These are phyloP conservation scores for Trimorus sp. DNA, from an alignment of 2,888 invertebrate genomes.

Conservation along the genomic window DNA sequence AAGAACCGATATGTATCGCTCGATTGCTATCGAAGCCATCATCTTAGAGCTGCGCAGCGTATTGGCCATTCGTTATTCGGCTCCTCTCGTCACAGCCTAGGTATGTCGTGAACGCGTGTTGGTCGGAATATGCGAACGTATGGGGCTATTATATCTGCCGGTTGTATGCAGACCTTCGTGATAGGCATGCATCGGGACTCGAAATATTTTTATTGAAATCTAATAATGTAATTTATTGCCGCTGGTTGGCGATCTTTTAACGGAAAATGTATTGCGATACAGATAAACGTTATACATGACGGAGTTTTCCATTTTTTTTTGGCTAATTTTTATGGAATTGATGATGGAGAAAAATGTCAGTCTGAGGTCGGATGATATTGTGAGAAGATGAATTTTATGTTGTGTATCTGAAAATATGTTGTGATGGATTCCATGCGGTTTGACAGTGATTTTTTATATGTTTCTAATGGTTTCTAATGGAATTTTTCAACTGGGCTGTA, in stretches of 20 bases:
- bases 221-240: slow-evolving; percentile 21
- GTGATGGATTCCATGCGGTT: too few relatives aligned
- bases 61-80: slow-evolving; percentile 60
- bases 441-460: too few relatives aligned
- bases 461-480: too few relatives aligned
- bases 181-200: background rate
- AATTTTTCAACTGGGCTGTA: too few relatives aligned
- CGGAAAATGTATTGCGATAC: background rate
- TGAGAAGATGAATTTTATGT: too few relatives aligned
- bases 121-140: slow-evolving; percentile 29
- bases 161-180: slow-evolving; percentile 22
- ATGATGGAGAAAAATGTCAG: too few relatives aligned
- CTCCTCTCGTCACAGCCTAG: slow-evolving; percentile 39
- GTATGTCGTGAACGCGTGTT: slow-evolving; percentile 31
- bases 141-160: slow-evolving; percentile 43
- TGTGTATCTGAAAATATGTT: too few relatives aligned
- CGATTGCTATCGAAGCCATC: slow-evolving; percentile 59
- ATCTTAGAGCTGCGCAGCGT: slow-evolving; percentile 54
- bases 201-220: slow-evolving; percentile 19
- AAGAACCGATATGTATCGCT: slow-evolving; percentile 64
- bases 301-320: too few relatives aligned
- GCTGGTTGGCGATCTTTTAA: slow-evolving; percentile 9
- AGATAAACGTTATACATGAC: too few relatives aligned
- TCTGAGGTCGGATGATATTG: too few relatives aligned
- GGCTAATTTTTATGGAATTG: too few relatives aligned